Conservation (phyloP, 2,888 invertebrate genomes). For the Caenorhabditis sp. region DNA sequence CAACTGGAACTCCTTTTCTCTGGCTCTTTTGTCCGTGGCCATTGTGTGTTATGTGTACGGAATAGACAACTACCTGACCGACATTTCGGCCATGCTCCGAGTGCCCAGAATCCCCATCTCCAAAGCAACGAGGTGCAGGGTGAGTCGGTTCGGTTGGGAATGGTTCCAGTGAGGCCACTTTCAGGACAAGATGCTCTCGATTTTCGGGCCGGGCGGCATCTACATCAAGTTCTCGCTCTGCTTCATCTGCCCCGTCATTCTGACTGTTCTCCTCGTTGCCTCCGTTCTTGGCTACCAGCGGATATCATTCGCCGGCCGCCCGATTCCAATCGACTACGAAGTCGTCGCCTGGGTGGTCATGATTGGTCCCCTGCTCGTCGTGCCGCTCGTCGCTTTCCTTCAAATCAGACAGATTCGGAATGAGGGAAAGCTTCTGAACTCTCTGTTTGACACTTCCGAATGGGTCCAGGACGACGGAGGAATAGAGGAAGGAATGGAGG, state of each 20-base stretch:
- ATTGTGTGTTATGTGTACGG: conserved; percentile 76
- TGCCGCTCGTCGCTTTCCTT: conserved; percentile 68
- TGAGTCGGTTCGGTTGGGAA: conserved; percentile 4
- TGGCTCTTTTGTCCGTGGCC: conserved; percentile 69
- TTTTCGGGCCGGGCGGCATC: conserved; percentile 73
- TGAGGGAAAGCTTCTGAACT: conserved; percentile 59
- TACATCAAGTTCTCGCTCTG: conserved; percentile 77
- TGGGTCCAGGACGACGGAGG: conserved; percentile 46
- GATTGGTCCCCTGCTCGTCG: conserved; percentile 72
- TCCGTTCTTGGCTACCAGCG: conserved; percentile 55
- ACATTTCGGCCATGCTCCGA: conserved; percentile 69
- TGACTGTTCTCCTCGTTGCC: conserved; percentile 61
- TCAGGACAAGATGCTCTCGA: conserved; percentile 41
- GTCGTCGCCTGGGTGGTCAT: conserved; percentile 75
- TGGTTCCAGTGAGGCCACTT: conserved; percentile 8
- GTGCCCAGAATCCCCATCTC: conserved; percentile 50
- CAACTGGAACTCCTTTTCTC: conserved; percentile 77
- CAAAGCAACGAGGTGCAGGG: conserved; percentile 45
- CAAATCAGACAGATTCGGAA: conserved; percentile 59
- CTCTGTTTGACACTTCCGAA: conserved; percentile 59
- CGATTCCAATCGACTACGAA: conserved; percentile 70
- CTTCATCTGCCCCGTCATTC: conserved; percentile 70
- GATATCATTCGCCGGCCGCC: conserved; percentile 53
- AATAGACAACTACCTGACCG: conserved; percentile 73
- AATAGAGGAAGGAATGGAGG: background rate